Evolutionary conservation across 37 sponge, comb jelly and placozoan species (phyloP), one percentile per base, ranked within the genome.

Genomic region (Diacarnus erythraeanus): DNA sequence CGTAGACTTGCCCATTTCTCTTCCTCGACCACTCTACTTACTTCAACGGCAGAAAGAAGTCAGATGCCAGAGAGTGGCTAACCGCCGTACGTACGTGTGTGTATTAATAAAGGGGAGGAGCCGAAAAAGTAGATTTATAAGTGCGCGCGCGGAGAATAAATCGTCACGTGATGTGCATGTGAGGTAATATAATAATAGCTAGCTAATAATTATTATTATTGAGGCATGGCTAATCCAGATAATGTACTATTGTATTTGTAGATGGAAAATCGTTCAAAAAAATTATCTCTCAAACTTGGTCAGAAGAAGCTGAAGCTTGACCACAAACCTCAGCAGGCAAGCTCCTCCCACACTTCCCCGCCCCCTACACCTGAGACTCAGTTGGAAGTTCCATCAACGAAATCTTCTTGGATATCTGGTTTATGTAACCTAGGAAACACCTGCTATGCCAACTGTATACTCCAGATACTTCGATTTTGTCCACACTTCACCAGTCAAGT

Each of bases 1-100:
- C n/a, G 86, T 79, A 10, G 87, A 68, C 72, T 92, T 92, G 18
- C 96, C 96, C 96, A 92, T 91, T n/a, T 15, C 33, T 10, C 26
- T 25, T 30, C 30, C 5, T 61, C 21, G n/a, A n/a, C n/a, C n/a
- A n/a, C n/a, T n/a, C n/a, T n/a, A n/a, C n/a, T n/a, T n/a, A n/a
- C n/a, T n/a, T n/a, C n/a, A n/a, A n/a, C n/a, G n/a, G n/a, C n/a
- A n/a, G n/a, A n/a, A n/a, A 54, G 17, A 54, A 54, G 56, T 54
- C 10, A 54, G 56, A 54, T 20, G 56, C 17, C 10, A 54, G 56
- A n/a, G n/a, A n/a, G n/a, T n/a, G n/a, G n/a, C n/a, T n/a, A n/a
- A n/a, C n/a, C n/a, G n/a, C n/a, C n/a, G n/a, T n/a, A n/a, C n/a
- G n/a, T n/a, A n/a, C n/a, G n/a, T n/a, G n/a, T n/a, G n/a, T n/a